Conservation (phyloP, 1,140 invertebrate species). For the Achatina immaculata region DNA sequence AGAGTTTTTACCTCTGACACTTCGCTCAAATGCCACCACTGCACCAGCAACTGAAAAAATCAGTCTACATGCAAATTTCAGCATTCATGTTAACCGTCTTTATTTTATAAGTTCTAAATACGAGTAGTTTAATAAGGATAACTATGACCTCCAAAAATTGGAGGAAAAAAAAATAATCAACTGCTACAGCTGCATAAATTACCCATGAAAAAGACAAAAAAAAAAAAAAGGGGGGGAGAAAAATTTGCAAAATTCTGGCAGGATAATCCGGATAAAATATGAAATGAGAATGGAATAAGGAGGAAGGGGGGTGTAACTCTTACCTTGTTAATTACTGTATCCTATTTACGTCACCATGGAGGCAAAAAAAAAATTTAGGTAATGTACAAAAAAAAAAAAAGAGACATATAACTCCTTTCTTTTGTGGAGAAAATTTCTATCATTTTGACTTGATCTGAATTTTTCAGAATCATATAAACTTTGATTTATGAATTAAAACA, state of each 20-base stretch:
- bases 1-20: background rate
- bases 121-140: too few relatives aligned
- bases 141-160: too few relatives aligned
- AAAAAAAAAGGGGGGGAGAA: too few relatives aligned
- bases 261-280: background rate
- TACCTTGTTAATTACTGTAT: constrained; percentile 56
- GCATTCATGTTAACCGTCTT: too few relatives aligned
- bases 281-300: background rate
- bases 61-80: constrained; percentile 9
- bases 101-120: too few relatives aligned
- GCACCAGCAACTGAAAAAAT: constrained; percentile 13
- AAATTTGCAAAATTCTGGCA: background rate
- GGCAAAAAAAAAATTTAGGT: constrained; percentile 13
- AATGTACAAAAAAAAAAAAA: background rate
- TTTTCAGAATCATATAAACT: too few relatives aligned
- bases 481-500: too few relatives aligned
- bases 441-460: background rate
- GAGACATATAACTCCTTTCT: background rate
- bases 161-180: too few relatives aligned
- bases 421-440: background rate
- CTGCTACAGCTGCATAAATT: background rate
- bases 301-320: constrained; percentile 20
- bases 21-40: constrained; percentile 2
- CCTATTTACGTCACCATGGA: constrained; percentile 37
- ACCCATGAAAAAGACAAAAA: background rate